Evolutionary conservation across 2,888 invertebrate genomes (phyloP).

Genomic region (Sarcophaga subvicina): DNA sequence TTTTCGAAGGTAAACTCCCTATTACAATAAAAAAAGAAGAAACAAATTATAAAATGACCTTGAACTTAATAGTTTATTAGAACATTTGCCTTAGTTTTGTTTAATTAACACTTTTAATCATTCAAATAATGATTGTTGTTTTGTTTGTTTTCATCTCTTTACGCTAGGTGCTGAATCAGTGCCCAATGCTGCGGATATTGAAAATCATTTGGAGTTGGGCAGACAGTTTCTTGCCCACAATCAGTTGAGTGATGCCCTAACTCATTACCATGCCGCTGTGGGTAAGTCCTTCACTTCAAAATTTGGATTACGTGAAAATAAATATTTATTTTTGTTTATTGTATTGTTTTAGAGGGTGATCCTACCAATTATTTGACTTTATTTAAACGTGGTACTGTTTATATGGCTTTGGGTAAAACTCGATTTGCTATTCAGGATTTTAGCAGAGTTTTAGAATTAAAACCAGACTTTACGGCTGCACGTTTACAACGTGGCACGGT

Average conservation of each 20-base stretch:
- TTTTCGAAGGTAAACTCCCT: slow-evolving; percentile 85
- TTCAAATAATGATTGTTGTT: slow-evolving; percentile 12
- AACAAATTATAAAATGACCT: slow-evolving; percentile 31
- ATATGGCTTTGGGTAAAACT: slow-evolving; percentile 96
- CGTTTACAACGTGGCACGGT: slow-evolving; percentile 92
- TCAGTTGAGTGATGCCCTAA: slow-evolving; percentile 96
- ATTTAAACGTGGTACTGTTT: slow-evolving; percentile 97
- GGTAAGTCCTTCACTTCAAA: slow-evolving; percentile 84
- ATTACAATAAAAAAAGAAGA: neutral
- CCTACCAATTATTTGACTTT: slow-evolving; percentile 97
- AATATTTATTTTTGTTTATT: slow-evolving; percentile 12
- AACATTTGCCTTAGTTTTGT: slow-evolving; percentile 4
- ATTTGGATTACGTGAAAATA: neutral
- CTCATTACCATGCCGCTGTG: slow-evolving; percentile 98
- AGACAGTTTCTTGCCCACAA: slow-evolving; percentile 95
- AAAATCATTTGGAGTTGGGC: slow-evolving; percentile 96
- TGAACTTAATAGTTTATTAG: slow-evolving; percentile 41
- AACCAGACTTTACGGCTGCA: slow-evolving; percentile 96
- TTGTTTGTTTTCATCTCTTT: slow-evolving; percentile 54
- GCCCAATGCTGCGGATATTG: slow-evolving; percentile 89
- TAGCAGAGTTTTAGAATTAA: slow-evolving; percentile 94
- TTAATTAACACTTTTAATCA: slow-evolving; percentile 1
- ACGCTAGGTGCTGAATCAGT: slow-evolving; percentile 85
- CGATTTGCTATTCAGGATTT: slow-evolving; percentile 97
- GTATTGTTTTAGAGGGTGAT: slow-evolving; percentile 89